These are phyloP conservation scores for Mus pahari DNA, from an alignment of 2,113 vertebrate species.

Conservation along the genomic window DNA sequence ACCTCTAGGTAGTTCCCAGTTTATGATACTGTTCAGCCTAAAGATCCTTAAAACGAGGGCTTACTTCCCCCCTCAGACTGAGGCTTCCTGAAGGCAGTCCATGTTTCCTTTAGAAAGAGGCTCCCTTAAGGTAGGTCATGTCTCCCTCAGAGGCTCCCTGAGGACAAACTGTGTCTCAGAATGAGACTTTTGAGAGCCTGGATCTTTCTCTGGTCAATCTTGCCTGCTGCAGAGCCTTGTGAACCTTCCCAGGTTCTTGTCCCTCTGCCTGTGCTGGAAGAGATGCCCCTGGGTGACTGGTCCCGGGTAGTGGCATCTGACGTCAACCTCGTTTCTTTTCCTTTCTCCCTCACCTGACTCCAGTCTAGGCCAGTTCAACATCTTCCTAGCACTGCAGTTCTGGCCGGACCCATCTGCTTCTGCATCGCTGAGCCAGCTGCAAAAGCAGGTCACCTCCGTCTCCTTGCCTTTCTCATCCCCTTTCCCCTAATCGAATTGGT, in stretches of 20 bases:
- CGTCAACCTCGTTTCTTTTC: background rate
- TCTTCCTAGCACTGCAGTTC: background rate
- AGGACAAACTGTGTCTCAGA: background rate
- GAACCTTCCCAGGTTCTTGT: background rate
- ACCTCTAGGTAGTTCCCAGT: rapidly evolving
- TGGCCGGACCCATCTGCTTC: conserved; percentile 57
- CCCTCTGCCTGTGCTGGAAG: background rate
- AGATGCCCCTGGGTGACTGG: background rate
- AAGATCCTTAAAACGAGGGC: background rate
- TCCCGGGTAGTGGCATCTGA: background rate
- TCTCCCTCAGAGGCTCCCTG: background rate
- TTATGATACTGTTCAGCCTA: background rate
- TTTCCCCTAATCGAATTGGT: conserved; percentile 75
- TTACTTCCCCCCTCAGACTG: background rate
- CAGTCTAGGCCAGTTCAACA: background rate
- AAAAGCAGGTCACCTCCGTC: conserved; percentile 78
- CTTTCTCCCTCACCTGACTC: conserved; percentile 29
- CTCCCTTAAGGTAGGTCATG: background rate
- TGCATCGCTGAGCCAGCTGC: conserved; percentile 77
- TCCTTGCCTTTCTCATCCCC: conserved; percentile 71
- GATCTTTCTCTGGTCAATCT: background rate
- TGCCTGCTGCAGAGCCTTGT: too few species aligned
- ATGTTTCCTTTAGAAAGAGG: background rate
- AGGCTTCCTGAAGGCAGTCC: background rate
- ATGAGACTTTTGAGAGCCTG: background rate